Percentiles rank a stretch among this genome's conserved stretches.
phyloP scores from a whole-genome alignment of 2,888 invertebrate species.

The Catocala fraxini region DNA sequence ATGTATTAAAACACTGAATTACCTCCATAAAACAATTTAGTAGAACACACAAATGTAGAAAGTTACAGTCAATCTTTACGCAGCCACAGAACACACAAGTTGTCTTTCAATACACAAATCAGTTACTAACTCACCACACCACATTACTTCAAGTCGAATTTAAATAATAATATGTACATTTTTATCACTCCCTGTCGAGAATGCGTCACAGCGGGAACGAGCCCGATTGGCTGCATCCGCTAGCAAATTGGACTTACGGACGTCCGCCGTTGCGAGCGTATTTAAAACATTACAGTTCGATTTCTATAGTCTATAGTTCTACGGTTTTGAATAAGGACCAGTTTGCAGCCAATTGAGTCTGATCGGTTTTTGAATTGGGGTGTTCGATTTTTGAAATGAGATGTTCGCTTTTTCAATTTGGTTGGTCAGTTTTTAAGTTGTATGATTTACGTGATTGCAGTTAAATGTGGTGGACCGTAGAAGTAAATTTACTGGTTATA shows the following conservation, averaged over 20 bases:
- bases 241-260: conserved; percentile 49
- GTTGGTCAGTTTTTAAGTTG: not conserved
- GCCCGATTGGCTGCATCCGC: conserved; percentile 52
- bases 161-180: conserved; percentile 29
- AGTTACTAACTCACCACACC: conserved; percentile 14
- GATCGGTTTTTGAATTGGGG: not conserved
- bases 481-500: too few relatives aligned
- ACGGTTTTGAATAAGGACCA: not conserved
- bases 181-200: conserved; percentile 38
- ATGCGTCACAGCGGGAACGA: conserved; percentile 50
- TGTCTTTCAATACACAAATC: conserved; percentile 11
- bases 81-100: too few relatives aligned
- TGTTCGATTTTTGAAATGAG: not conserved
- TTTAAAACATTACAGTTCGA: conserved; percentile 46
- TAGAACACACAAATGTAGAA: too few relatives aligned
- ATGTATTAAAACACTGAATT: not conserved
- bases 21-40: too few relatives aligned
- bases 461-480: too few relatives aligned
- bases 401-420: not conserved
- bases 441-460: too few relatives aligned
- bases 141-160: conserved; percentile 17
- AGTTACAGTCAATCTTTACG: too few relatives aligned
- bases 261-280: conserved; percentile 46
- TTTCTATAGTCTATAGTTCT: conserved; percentile 19
- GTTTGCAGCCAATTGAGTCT: not conserved